Conservation (phyloP, 2,113 vertebrate species). For the Oreochromis tanganicae region DNA sequence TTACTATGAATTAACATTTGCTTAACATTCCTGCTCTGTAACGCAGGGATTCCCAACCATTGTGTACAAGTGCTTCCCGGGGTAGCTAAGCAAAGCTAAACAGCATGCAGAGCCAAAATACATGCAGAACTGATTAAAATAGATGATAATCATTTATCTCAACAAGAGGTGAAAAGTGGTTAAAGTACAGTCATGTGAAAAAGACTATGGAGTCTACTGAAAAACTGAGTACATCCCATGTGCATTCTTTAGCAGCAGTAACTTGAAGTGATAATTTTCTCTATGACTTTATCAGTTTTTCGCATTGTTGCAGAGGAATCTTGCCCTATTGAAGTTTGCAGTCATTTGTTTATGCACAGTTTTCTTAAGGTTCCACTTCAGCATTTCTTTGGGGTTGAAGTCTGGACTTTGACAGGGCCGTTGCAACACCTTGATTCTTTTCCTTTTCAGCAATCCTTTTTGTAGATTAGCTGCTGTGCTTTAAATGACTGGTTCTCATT, state of each 20-base stretch:
- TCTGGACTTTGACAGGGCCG: not conserved
- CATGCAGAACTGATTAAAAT: not conserved
- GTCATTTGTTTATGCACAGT: not conserved
- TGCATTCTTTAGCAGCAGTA: not conserved
- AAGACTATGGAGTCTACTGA: not conserved
- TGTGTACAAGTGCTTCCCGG: not conserved
- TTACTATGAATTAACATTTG: not conserved
- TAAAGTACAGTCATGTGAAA: not conserved
- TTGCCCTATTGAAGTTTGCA: not conserved
- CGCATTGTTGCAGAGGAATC: not conserved
- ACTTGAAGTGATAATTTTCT: not conserved
- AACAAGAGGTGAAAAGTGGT: not conserved
- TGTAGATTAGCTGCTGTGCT: not conserved
- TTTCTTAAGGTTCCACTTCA: not conserved
- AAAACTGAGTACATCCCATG: not conserved
- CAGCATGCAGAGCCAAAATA: not conserved
- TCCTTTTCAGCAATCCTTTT: not conserved
- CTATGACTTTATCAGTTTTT: not conserved
- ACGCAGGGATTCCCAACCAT: not conserved
- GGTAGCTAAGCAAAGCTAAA: not conserved
- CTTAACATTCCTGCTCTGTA: not conserved
- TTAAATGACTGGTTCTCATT: fast-evolving
- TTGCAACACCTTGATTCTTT: not conserved
- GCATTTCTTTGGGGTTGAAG: not conserved
- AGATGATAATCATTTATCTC: not conserved